Evolutionary conservation across 2,113 vertebrate genomes (phyloP), one percentile per base, ranked within the genome.

Genomic region (Psettodes erumei): DNA sequence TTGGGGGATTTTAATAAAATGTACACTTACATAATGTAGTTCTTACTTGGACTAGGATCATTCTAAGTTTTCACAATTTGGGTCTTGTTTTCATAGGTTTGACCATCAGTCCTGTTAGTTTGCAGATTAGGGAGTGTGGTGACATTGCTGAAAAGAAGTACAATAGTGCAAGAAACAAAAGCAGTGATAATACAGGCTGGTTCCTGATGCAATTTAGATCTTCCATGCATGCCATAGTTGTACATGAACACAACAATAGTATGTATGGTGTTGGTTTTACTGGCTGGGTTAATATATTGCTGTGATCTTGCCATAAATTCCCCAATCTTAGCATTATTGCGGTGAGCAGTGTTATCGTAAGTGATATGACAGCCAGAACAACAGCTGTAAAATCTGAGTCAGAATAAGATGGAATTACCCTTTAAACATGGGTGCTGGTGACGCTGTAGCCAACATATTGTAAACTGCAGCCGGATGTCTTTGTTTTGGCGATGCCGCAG

Each of bases 391-490:
- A 25, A 53, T 33, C 43, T 10, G 40, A 27, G 9, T 55, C 21
- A 27, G 28, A 32, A 55, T 59, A 8, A 61, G 43, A 8, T 11
- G 53, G 25, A 73, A 61, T 69, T 61, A 61, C 40, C 9, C 53
- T 66, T 72, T 62, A 76, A 83, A 62, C 53, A 33, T 1, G 15
- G 16, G 6, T 32, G 35, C 40, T 70, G 38, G 12, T 69, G 56
- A 33, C 12, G n/a, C 45, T 40, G 2, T 0, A 37, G 62, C 68
- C 51, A 65, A 18, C 35, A 10, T 51, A 77, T 18, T 51, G 45
- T 62, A 54, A 75, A 25, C 58, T 65, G 19, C 50, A 37, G 51
- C 42, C 0, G 33, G 68, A 74, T 47, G 60, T 66, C 51, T 87
- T 76, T 81, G 43, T 81, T 55, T 38, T 30, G 11, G 21, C 5